A percentile compares a stretch with the other conserved stretches of the same genome.
Evolutionary conservation across 2,797 vertebrate genomes (phyloP).

Genomic region (Delichon dasypus): DNA sequence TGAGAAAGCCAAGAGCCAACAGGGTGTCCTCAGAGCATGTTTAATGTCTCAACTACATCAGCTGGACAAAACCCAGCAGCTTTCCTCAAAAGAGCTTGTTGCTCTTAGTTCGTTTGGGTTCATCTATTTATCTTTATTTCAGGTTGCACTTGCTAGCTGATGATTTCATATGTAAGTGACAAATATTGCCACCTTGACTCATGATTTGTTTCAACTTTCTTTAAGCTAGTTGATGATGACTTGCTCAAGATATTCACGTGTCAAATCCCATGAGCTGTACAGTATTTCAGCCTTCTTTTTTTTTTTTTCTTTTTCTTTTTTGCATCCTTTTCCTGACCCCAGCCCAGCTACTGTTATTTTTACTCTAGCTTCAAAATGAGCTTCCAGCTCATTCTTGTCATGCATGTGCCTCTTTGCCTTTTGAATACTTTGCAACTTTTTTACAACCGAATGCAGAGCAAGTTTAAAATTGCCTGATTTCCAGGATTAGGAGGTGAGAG

Average conservation of each 20-base stretch:
- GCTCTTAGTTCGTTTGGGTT: background rate
- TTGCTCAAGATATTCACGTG: background rate
- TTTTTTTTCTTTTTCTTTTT: background rate
- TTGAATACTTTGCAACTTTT: background rate
- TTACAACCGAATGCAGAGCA: background rate
- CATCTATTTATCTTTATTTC: background rate
- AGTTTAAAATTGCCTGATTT: background rate
- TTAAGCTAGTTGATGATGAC: background rate
- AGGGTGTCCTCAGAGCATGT: background rate
- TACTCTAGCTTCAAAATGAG: background rate
- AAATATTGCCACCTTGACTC: background rate
- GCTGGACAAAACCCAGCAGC: background rate
- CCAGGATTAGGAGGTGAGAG: background rate
- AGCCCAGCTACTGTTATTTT: background rate
- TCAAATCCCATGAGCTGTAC: accelerated
- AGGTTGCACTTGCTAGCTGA: background rate
- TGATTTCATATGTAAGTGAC: background rate
- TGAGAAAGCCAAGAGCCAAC: background rate
- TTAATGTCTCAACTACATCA: background rate
- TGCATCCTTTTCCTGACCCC: background rate
- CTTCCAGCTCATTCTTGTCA: background rate
- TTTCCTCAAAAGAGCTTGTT: background rate
- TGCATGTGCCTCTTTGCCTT: background rate
- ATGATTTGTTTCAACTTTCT: background rate
- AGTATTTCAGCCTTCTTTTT: background rate